A percentile compares a stretch with the other conserved stretches of the same genome.
Conservation (phyloP, 2,888 invertebrate genomes). For the Crepidodera aurea region DNA sequence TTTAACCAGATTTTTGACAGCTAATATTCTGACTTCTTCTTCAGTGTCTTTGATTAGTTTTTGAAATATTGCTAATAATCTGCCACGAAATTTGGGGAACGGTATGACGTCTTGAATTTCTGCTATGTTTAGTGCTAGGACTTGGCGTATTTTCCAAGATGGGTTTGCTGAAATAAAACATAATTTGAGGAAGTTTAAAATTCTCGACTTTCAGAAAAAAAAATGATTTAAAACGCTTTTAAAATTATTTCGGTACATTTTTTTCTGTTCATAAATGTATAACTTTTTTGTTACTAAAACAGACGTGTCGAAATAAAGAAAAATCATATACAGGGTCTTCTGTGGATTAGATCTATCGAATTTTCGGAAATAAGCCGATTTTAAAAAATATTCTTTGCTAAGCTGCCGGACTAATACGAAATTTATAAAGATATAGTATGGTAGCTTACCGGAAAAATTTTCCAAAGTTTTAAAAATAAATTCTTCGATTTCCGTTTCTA, state of each 20-base stretch:
- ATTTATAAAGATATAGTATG: no score
- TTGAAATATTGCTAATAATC: slow-evolving; percentile 50
- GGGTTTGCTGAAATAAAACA: slow-evolving; percentile 46
- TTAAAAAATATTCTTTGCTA: no score
- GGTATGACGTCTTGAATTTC: slow-evolving; percentile 48
- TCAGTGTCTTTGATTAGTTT: slow-evolving; percentile 51
- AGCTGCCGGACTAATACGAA: no score
- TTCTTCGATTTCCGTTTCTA: slow-evolving; percentile 50
- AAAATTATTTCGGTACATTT: no score
- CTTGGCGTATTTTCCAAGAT: slow-evolving; percentile 55
- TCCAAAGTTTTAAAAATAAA: slow-evolving; percentile 50
- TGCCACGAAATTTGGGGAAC: slow-evolving; percentile 45
- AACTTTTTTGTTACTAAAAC: no score
- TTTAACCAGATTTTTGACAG: slow-evolving; percentile 49
- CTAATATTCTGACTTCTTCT: slow-evolving; percentile 50
- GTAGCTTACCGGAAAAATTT: slow-evolving; percentile 44
- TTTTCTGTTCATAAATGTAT: no score
- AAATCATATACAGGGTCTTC: no score
- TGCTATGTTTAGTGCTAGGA: slow-evolving; percentile 49
- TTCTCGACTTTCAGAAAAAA: not conserved
- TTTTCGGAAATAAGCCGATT: no score
- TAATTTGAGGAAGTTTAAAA: slow-evolving; percentile 24
- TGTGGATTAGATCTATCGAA: no score
- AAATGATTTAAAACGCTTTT: no score
- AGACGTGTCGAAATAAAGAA: no score